Base-by-base conservation (phyloP, 2,797 vertebrate genomes). In the Hirundo rustica region DNA sequence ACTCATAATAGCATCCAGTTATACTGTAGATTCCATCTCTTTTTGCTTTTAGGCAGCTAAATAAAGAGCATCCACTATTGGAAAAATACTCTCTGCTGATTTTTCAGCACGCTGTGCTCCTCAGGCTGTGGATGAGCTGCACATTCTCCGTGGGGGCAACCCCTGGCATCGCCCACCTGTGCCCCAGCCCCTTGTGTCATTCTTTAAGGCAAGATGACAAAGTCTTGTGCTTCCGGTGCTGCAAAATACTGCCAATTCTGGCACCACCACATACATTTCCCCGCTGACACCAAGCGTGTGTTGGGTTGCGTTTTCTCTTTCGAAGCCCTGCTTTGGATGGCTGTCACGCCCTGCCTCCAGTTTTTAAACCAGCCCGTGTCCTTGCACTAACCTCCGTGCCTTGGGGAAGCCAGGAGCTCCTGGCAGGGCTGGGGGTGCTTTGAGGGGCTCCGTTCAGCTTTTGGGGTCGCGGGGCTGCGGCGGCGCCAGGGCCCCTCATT, bases 241-340 rank as follows among this genome's bases (percentile, higher is more conserved):
- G 20, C 18, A 10, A 29, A 61, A 40, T 5, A 17, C 7, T 60
- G 25, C 57, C 57, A 25, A 30, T 70, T 34, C 54, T 70, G 45
- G 10, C 10, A 7, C 78, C 7, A 0, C 5, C 0, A 11, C 64
- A 1, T 8, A 2, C 45, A 76, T 68, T 23, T 27, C 55, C 82
- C 79, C 1, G 0, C 0, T 8, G 60, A 67, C 83, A 15, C 60
- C 57, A 2, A 72, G 45, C 1, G 0, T 3, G 0, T 12, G 2
- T 29, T 67, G 10, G 50, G 82, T 50, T 9, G 38, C 1, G 0
- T 72, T 88, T 78, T 72, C 57, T 77, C 61, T 20, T 57, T 38
- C 6, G 22, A 17, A 89, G 79, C 26, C 70, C 62, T 19, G 64
- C 89, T 66, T 57, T 93, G 93, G 78, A 8, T 44, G 79, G 84